Conservation (phyloP, 2,113 vertebrate species). For the Sceloporus tristichus region DNA sequence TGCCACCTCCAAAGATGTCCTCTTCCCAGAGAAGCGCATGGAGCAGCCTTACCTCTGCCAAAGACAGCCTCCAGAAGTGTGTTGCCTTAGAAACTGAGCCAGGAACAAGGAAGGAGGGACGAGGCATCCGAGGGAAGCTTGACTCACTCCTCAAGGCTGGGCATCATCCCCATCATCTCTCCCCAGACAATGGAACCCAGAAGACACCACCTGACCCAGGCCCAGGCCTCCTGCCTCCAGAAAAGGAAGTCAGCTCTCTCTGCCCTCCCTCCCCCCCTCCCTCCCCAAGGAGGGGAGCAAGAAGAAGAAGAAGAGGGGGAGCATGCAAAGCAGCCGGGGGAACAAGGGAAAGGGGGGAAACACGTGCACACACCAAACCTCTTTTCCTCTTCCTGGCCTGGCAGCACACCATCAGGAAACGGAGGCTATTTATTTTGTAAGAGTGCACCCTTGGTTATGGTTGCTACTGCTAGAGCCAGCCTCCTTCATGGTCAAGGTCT, state of each 20-base stretch:
- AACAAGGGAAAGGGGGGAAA: neutral
- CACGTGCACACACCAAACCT: neutral
- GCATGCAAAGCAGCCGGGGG: no score
- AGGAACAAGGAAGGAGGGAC: constrained; percentile 28
- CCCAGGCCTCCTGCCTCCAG: neutral
- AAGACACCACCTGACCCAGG: neutral
- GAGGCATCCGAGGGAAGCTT: neutral
- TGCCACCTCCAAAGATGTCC: no score
- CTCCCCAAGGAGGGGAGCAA: no score
- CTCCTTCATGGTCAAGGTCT: neutral
- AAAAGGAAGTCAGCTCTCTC: neutral
- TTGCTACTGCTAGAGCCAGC: neutral
- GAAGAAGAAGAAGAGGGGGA: no score
- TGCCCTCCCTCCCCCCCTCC: neutral
- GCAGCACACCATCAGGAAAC: neutral
- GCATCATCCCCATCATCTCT: neutral
- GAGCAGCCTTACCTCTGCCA: neutral
- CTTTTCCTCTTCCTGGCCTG: neutral
- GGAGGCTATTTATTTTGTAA: neutral
- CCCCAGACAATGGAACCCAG: neutral
- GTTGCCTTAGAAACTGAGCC: constrained; percentile 53
- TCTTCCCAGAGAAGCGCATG: no score
- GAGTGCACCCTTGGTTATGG: neutral
- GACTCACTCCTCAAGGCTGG: neutral
- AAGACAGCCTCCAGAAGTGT: constrained; percentile 4